Percentiles rank a stretch among this genome's conserved stretches.
These are phyloP conservation scores for Erpornis zantholeuca DNA, from an alignment of 2,113 vertebrate genomes.

Conservation along the genomic window DNA sequence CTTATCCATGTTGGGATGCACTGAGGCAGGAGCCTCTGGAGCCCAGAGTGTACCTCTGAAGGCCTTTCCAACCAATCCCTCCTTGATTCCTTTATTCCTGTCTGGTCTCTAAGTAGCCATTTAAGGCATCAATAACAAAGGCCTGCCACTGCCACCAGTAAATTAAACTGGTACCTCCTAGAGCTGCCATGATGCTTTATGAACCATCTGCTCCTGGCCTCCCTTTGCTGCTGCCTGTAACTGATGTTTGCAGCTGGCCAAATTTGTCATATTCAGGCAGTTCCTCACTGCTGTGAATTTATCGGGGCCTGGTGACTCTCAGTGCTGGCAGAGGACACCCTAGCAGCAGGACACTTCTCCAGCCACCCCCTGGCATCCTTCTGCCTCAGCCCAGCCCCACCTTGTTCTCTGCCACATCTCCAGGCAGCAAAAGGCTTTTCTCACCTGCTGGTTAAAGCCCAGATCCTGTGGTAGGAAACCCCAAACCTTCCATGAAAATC, in stretches of 20 bases:
- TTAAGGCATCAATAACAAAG: neutral
- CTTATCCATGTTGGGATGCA: no score
- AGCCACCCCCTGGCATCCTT: neutral
- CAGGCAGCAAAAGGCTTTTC: neutral
- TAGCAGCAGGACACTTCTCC: no score
- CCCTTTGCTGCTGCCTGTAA: neutral
- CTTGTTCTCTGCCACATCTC: neutral
- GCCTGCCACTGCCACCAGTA: neutral
- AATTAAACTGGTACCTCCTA: neutral
- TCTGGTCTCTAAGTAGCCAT: no score
- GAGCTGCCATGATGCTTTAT: neutral
- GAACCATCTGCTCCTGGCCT: conserved; percentile 13
- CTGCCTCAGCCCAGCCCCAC: neutral
- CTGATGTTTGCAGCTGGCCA: neutral
- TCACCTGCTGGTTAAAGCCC: neutral
- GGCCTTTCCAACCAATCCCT: no score
- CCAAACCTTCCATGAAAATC: neutral
- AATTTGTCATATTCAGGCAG: neutral
- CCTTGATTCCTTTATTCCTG: no score
- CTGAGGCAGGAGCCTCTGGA: no score
- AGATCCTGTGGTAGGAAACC: neutral
- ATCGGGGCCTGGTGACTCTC: neutral
- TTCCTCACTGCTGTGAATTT: neutral
- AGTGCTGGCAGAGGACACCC: neutral
- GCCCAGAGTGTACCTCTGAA: no score